Percentiles rank a stretch among this genome's conserved stretches.
These are phyloP conservation scores for Accipiter virgatus DNA, from an alignment of 2,113 vertebrate genomes.

Conservation along the genomic window DNA sequence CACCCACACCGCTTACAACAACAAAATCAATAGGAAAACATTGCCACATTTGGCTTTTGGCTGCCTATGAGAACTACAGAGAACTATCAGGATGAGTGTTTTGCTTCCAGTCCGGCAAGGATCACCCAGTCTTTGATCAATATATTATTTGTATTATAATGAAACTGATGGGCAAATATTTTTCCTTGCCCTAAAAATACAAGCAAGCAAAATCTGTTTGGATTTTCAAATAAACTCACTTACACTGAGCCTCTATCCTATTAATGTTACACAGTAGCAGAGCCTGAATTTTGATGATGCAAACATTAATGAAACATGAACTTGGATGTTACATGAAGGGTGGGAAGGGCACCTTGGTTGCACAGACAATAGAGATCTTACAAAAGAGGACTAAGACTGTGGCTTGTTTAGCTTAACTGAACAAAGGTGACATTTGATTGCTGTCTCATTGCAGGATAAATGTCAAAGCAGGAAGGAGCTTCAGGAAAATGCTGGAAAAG, in stretches of 20 bases:
- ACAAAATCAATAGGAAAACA: not conserved
- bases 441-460: not conserved
- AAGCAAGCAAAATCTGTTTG: not conserved
- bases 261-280: not conserved
- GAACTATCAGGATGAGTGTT: not conserved
- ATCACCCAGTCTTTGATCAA: not conserved
- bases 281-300: conserved; percentile 19
- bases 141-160: not conserved
- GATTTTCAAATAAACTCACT: not conserved
- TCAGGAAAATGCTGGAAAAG: not conserved
- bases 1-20: not conserved
- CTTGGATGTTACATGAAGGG: not conserved
- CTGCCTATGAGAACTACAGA: not conserved
- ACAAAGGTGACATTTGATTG: not conserved
- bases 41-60: not conserved
- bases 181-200: not conserved
- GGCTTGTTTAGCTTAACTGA: not conserved
- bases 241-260: not conserved
- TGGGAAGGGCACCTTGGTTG: not conserved
- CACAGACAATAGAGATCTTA: not conserved
- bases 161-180: not conserved
- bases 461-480: not conserved
- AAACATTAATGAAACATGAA: conserved; percentile 53
- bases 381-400: not conserved
- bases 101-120: not conserved